Percentiles rank a stretch among this genome's conserved stretches.
Conservation (phyloP, 2,888 invertebrate genomes). For the Pecten maximus region DNA sequence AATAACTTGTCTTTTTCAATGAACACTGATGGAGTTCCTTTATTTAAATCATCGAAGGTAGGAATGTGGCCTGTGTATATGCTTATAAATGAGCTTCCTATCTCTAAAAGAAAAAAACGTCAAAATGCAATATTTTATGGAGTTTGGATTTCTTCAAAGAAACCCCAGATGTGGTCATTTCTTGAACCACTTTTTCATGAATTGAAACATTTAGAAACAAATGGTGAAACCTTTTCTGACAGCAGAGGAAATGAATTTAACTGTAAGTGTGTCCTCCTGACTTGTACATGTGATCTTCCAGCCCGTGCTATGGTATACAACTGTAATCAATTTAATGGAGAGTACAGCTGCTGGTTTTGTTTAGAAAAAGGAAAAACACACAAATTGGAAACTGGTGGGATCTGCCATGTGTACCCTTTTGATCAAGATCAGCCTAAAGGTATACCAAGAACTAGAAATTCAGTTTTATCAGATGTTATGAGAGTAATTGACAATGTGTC, state of each 20-base stretch:
- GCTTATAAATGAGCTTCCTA: conserved; percentile 52
- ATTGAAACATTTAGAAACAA: neutral
- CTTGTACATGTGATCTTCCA: too few species aligned
- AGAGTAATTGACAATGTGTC: neutral
- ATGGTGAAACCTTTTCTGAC: conserved; percentile 35
- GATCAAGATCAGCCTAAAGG: conserved; percentile 23
- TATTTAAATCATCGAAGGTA: conserved; percentile 43
- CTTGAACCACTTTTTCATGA: conserved; percentile 43
- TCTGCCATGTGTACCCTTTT: conserved; percentile 42
- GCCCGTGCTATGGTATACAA: conserved; percentile 52
- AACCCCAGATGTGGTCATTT: conserved; percentile 49
- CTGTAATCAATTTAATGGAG: conserved; percentile 47
- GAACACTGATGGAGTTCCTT: conserved; percentile 53
- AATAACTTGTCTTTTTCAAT: conserved; percentile 54
- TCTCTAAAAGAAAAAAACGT: conserved; percentile 41
- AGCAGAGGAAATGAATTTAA: conserved; percentile 34
- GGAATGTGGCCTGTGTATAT: too few species aligned
- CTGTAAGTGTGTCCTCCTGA: conserved; percentile 47
- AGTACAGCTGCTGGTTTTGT: conserved; percentile 49
- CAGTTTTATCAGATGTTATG: neutral
- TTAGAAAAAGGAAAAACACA: conserved; percentile 44
- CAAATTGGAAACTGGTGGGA: too few species aligned
- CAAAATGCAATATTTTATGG: conserved; percentile 38
- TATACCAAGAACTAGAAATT: conserved; percentile 22
- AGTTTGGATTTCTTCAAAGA: too few species aligned